Evolutionary conservation across 35 echinoderm and acorn worm genomes (phyloP), one percentile per base, ranked within the genome.

Genomic region (Eucidaris tribuloides): DNA sequence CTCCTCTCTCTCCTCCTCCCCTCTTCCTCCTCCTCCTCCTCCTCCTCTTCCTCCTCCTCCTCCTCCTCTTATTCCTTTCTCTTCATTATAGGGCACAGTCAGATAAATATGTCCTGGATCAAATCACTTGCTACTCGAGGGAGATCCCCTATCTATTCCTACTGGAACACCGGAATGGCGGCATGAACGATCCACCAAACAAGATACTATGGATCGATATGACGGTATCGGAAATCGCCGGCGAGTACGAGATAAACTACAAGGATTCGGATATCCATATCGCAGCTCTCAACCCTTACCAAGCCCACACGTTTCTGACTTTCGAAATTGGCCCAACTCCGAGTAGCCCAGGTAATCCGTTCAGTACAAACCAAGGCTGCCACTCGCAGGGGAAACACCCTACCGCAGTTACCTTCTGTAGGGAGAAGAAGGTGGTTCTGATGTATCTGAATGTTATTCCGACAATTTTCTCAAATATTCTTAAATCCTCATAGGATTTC

Each of bases 201-300:
- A 97, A 97, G 46, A 91, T 97, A 1, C 48, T 97, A 0, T 92
- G 89, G 89, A 92, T 97, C 37, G 85, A 97, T 48, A 48, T 97
- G 44, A 32, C 65, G 24, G 77, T 61, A 15, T 82, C 48, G 56
- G 85, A 24, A 0, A 84, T 92, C 25, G 81, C 85, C 5, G 82
- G 85, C 1, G 94, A 97, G 76, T 97, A 97, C 46, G 94, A 92
- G 77, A 71, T 97, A 15, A 52, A 96, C 7, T 49, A 77, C 39
- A 44, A 77, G 18, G 61, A 43, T 1, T 40, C 78, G 1, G 14
- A 79, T 29, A 68, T 62, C 11, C 79, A 89, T 79, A 65, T 89
- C 46, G 77, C 84, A 0, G 62, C 89, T 1, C 76, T 91, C 35
- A 91, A 65, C 17, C 65, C 82, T 1, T 91, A 80, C 62, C 40